phyloP scores from a whole-genome alignment of 2,888 invertebrate genomes.

The Meteorus colon region DNA sequence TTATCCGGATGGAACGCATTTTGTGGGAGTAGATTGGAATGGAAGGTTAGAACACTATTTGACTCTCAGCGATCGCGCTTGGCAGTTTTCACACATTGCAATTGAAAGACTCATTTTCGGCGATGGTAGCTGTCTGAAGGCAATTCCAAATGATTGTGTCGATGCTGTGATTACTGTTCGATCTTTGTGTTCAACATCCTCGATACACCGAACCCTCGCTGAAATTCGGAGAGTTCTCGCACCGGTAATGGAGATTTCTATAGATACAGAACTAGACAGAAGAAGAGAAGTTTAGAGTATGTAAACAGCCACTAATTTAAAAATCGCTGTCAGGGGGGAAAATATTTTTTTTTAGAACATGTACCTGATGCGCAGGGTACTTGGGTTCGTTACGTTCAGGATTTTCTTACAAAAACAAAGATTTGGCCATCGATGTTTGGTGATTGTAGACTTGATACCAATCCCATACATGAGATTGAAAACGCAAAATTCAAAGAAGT shows the following conservation, averaged over 20 bases:
- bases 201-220: constrained; percentile 57
- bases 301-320: neutral
- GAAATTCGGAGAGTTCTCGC: constrained; percentile 66
- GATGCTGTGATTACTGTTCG: constrained; percentile 67
- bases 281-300: neutral
- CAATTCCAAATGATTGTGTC: constrained; percentile 58
- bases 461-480: constrained; percentile 59
- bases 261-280: no score
- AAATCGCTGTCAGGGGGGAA: constrained; percentile 59
- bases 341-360: constrained; percentile 67
- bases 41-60: constrained; percentile 62
- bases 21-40: constrained; percentile 67
- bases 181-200: constrained; percentile 64
- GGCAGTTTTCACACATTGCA: constrained; percentile 64
- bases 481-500: constrained; percentile 59
- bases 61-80: constrained; percentile 57
- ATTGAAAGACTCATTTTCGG: constrained; percentile 64
- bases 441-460: constrained; percentile 61
- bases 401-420: constrained; percentile 58
- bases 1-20: constrained; percentile 63
- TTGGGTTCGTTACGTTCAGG: constrained; percentile 60
- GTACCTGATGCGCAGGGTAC: constrained; percentile 58
- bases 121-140: constrained; percentile 63
- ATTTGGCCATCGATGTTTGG: constrained; percentile 68
- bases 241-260: constrained; percentile 58